Evolutionary conservation across 2,113 vertebrate species (phyloP), one percentile per base, ranked within the genome.

Genomic region (Dicerorhinus sumatrensis): DNA sequence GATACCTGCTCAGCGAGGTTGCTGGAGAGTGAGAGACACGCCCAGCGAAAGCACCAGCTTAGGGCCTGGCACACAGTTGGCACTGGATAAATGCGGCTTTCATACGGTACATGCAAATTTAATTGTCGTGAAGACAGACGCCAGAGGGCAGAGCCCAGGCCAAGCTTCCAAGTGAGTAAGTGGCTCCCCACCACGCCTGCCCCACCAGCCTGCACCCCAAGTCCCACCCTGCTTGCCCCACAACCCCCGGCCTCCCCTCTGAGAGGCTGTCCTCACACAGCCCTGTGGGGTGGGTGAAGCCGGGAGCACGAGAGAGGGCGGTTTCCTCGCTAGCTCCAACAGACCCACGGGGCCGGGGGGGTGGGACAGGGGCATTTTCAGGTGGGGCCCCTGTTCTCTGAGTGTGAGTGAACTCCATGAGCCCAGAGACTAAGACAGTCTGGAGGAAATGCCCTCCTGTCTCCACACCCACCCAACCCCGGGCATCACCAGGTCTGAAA

Each of bases 131-230:
- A 80, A 86, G 89, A 87, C 6, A 21, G 76, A 73, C 25, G 92
- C 93, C 91, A 36, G 77, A 63, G 93, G 85, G 65, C 85, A 4
- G 48, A 75, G 36, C 67, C 67, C 36, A 33, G 89, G 72, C 72
- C 62, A 11, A 12, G 69, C 62, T 80, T 86, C 96, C 97, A 86
- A 93, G 73, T 46, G 48, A 48, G 72, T 91, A 63, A 86, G 46
- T 33, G 77, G 76, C 62, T 70, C 89, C 89, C 95, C 17, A 60
- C 67, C 51, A 48, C 54, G 58, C 73, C 84, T 6, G 79, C 39
- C 75, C 63, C 3, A 1, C 94, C 79, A 62, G 92, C 29, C 90
- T 48, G 63, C 25, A 23, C 76, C 93, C 79, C 18, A 5, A 29
- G 84, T 23, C 51, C 90, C 12, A 9, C 91, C 91, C 85, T 14